Conservation (phyloP, 2,888 invertebrate genomes). For the Harmothoe impar region DNA sequence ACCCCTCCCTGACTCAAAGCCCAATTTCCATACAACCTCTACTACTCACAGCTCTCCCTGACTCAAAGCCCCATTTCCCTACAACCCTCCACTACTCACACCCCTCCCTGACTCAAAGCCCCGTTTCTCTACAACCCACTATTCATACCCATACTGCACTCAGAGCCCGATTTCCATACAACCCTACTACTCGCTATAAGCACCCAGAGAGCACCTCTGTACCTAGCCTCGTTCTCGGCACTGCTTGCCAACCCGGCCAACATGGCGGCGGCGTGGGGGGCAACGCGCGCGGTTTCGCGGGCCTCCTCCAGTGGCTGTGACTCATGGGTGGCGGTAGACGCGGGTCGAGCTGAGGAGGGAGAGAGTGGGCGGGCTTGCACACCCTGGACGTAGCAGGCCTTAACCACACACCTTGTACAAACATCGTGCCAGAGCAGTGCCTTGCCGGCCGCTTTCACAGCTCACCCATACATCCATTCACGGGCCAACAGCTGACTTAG, state of each 20-base stretch:
- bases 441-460: constrained; percentile 33
- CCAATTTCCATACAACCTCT: too few relatives aligned
- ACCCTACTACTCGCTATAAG: neutral
- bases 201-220: neutral
- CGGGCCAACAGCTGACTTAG: too few relatives aligned
- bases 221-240: constrained; percentile 29
- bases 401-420: neutral
- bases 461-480: neutral
- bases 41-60: too few relatives aligned
- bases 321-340: neutral
- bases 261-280: constrained; percentile 57
- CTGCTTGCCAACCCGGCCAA: constrained; percentile 56
- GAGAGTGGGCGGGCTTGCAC: neutral
- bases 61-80: too few relatives aligned
- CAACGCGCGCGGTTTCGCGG: constrained; percentile 8
- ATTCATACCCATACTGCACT: too few relatives aligned
- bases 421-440: neutral
- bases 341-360: neutral
- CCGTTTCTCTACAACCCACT: too few relatives aligned
- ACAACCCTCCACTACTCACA: too few relatives aligned
- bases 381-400: neutral
- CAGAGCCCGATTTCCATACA: neutral
- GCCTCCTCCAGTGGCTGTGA: too few relatives aligned
- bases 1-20: too few relatives aligned
- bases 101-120: too few relatives aligned